Evolutionary conservation across 2,113 vertebrate genomes (phyloP).

Genomic region (Emydocephalus ijimae): DNA sequence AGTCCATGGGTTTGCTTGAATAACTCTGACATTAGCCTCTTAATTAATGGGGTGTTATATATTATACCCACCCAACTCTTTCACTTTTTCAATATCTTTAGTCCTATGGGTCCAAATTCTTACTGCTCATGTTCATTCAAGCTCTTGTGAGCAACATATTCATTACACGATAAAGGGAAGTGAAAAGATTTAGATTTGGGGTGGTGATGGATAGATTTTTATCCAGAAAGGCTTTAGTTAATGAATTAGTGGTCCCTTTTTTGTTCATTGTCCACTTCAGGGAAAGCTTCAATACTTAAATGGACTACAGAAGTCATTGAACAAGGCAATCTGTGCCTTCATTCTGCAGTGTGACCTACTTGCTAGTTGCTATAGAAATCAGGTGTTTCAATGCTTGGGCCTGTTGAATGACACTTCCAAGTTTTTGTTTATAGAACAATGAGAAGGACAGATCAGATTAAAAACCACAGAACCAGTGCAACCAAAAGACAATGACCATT

Average conservation of each 20-base stretch:
- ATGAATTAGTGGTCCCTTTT: not conserved
- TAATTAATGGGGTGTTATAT: no score
- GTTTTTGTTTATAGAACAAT: slow-evolving; percentile 72
- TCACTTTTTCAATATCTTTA: no score
- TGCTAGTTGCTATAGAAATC: slow-evolving; percentile 82
- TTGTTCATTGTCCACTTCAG: not conserved
- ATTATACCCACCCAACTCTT: no score
- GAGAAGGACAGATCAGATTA: not conserved
- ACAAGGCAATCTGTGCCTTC: slow-evolving; percentile 83
- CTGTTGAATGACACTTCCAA: slow-evolving; percentile 77
- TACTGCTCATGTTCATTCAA: no score
- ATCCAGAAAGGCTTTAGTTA: no score
- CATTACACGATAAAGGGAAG: no score
- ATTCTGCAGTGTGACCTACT: slow-evolving; percentile 84
- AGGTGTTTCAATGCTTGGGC: slow-evolving; percentile 81
- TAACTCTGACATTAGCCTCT: no score
- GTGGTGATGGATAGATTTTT: no score
- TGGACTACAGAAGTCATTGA: slow-evolving; percentile 79
- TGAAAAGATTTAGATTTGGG: no score
- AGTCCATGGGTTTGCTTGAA: no score
- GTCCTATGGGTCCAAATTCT: no score
- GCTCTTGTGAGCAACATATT: no score
- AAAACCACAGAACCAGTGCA: not conserved
- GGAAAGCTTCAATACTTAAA: slow-evolving; percentile 68
- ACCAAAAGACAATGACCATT: not conserved